Conservation (phyloP, 2,113 vertebrate genomes). For the Upupa epops region DNA sequence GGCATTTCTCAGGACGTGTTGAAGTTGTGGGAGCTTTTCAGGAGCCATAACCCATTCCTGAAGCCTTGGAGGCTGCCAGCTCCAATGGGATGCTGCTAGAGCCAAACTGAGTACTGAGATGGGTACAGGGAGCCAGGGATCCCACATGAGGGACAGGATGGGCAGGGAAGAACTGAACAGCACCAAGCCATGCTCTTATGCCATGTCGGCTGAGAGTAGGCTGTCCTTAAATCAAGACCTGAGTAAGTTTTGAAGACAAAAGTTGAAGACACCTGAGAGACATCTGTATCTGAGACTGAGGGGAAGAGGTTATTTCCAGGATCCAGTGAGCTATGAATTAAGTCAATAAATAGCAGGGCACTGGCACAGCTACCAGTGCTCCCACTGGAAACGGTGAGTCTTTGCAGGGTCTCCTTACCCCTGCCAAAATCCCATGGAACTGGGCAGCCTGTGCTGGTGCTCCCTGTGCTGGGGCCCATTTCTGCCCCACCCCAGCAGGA, state of each 20-base stretch:
- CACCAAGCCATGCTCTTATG: neutral
- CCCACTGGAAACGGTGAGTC: neutral
- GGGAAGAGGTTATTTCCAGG: slow-evolving; percentile 31
- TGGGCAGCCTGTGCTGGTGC: accelerated
- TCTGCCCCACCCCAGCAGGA: accelerated
- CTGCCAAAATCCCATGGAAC: neutral
- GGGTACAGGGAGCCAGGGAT: neutral
- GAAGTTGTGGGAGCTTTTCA: neutral
- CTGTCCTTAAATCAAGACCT: neutral
- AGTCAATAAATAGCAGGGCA: neutral
- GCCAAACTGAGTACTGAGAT: neutral
- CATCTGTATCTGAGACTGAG: slow-evolving; percentile 18
- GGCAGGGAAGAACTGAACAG: neutral
- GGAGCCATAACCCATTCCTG: neutral
- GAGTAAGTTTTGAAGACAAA: slow-evolving; percentile 3
- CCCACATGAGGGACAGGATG: neutral
- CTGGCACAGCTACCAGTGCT: accelerated
- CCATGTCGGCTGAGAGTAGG: neutral
- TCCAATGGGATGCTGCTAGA: accelerated
- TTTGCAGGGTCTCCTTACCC: neutral
- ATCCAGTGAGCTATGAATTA: neutral
- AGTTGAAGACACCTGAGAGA: slow-evolving; percentile 10
- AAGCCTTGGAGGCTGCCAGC: neutral
- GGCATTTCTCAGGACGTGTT: neutral
- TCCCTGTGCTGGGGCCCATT: accelerated